A percentile compares a stretch with the other conserved stretches of the same genome.
Evolutionary conservation across 2,888 invertebrate genomes (phyloP).

Genomic region (Cistogaster globosa): DNA sequence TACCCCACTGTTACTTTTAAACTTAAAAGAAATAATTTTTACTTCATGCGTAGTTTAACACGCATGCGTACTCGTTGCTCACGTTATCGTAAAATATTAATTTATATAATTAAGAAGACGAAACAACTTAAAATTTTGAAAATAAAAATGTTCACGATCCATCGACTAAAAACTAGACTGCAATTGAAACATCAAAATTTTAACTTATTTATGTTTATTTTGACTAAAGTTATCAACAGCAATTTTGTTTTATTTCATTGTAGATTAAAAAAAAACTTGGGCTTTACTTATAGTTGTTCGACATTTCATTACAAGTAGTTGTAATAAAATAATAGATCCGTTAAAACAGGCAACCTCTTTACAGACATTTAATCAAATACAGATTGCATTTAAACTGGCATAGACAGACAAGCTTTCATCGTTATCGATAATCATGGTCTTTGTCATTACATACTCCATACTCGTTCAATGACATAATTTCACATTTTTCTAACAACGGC

Average conservation of each 20-base stretch:
- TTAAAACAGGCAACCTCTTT: not conserved
- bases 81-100: constrained; percentile 31
- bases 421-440: constrained; percentile 45
- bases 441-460: constrained; percentile 19
- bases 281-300: constrained; percentile 16
- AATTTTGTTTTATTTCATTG: no score
- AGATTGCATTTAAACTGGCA: constrained; percentile 40
- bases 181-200: not conserved
- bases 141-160: constrained; percentile 18
- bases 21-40: constrained; percentile 27
- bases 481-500: constrained; percentile 29
- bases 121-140: constrained; percentile 4
- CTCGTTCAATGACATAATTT: constrained; percentile 47
- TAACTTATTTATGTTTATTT: no score
- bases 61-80: constrained; percentile 26
- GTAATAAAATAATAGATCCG: not conserved
- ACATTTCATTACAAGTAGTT: constrained; percentile 2
- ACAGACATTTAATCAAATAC: constrained; percentile 52
- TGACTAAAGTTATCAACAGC: no score
- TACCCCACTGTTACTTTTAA: constrained; percentile 30
- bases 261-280: no score
- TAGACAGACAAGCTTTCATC: constrained; percentile 43
- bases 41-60: constrained; percentile 58
- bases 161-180: not conserved
- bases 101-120: constrained; percentile 45